A percentile compares a stretch with the other conserved stretches of the same genome.
Evolutionary conservation across 2,888 invertebrate genomes (phyloP).

Genomic region (Trichacis sp.): DNA sequence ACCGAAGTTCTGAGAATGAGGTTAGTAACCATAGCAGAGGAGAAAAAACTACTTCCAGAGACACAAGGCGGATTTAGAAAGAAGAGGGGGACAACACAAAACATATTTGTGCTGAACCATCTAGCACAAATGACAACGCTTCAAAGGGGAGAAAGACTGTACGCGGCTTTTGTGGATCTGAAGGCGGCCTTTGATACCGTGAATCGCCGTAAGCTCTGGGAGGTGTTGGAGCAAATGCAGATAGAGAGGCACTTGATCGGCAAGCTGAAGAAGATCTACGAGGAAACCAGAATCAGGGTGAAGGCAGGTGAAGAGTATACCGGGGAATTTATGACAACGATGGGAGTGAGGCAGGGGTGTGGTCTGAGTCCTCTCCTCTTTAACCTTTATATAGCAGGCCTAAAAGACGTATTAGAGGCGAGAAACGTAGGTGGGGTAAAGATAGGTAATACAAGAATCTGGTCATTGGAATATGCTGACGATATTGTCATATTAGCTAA

Average conservation of each 20-base stretch:
- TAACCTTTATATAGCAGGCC: conserved; percentile 22
- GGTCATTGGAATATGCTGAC: conserved; percentile 30
- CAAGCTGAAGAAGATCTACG: conserved; percentile 16
- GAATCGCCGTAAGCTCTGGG: conserved; percentile 30
- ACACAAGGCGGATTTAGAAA: too few relatives aligned
- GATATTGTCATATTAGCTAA: conserved; percentile 19
- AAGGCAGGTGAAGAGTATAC: conserved; percentile 14
- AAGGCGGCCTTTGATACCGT: conserved; percentile 43
- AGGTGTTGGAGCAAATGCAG: conserved; percentile 17
- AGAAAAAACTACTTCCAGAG: too few relatives aligned
- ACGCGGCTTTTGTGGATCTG: too few relatives aligned
- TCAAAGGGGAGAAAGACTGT: neutral
- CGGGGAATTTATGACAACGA: conserved; percentile 28
- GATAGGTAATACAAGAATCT: conserved; percentile 13
- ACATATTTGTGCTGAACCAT: too few relatives aligned
- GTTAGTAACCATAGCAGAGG: too few relatives aligned
- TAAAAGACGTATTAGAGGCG: conserved; percentile 8
- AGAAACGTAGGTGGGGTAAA: conserved; percentile 16
- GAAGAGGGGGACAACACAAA: too few relatives aligned
- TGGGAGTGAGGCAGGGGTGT: conserved; percentile 43
- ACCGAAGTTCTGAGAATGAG: conserved; percentile 20
- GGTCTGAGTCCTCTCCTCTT: conserved; percentile 40
- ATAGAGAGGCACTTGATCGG: conserved; percentile 12
- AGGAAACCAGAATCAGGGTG: conserved; percentile 21
- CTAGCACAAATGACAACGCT: conserved; percentile 29